A percentile compares a stretch with the other conserved stretches of the same genome.
Conservation (phyloP, 1,140 invertebrate species). For the Frieseomelitta varia region DNA sequence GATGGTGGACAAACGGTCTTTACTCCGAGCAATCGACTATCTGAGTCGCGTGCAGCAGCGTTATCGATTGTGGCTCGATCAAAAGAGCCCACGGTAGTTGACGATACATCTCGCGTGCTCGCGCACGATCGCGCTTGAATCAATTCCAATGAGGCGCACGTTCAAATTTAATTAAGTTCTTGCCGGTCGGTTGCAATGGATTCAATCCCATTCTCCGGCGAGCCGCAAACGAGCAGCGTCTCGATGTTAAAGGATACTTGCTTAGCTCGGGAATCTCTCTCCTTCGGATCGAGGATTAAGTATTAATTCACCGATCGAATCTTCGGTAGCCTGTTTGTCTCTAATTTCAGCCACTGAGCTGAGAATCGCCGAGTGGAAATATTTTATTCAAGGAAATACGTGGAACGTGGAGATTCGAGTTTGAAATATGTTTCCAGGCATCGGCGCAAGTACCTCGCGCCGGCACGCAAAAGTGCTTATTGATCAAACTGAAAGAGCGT, state of each 20-base stretch:
- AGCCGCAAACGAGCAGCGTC: not conserved
- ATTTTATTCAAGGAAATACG: not conserved
- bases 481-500: slow-evolving; percentile 6
- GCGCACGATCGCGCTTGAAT: slow-evolving; percentile 18
- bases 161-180: slow-evolving; percentile 54
- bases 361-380: not conserved
- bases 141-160: slow-evolving; percentile 32
- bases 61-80: not conserved
- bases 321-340: not conserved
- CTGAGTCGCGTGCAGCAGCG: not conserved
- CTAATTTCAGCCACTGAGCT: not conserved
- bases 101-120: slow-evolving; percentile 20
- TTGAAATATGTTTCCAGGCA: not conserved
- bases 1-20: not conserved
- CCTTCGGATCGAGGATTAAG: not conserved
- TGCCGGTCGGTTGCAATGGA: not conserved
- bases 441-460: not conserved
- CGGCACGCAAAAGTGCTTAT: slow-evolving; percentile 16
- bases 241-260: not conserved
- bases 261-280: not conserved
- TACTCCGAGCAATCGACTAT: not conserved
- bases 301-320: not conserved
- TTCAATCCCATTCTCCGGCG: not conserved
- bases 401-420: not conserved
- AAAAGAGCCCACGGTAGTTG: slow-evolving; percentile 32